These are phyloP conservation scores for Morphnarchus princeps DNA, from an alignment of 2,113 vertebrate genomes.

Conservation along the genomic window DNA sequence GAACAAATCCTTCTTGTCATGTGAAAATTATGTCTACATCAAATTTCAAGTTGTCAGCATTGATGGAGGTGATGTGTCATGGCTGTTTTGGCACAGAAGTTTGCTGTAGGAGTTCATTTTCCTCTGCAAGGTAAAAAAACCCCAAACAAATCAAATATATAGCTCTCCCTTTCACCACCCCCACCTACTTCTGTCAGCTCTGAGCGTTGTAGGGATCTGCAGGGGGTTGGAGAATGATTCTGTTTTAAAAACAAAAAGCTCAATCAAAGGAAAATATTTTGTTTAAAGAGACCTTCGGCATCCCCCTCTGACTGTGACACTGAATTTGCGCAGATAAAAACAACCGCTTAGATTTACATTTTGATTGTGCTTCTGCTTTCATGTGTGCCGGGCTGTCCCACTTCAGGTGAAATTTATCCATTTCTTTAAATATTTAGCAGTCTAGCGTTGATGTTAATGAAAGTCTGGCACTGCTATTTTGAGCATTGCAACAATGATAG, in stretches of 20 bases:
- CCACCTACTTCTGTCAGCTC: constrained; percentile 58
- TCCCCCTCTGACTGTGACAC: constrained; percentile 60
- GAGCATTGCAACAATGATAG: constrained; percentile 88
- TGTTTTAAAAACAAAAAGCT: constrained; percentile 69
- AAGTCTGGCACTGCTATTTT: constrained; percentile 87
- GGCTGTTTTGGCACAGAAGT: constrained; percentile 34
- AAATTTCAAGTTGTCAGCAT: constrained; percentile 22
- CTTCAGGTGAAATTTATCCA: constrained; percentile 82
- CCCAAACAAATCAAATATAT: constrained; percentile 57
- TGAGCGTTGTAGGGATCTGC: constrained; percentile 44
- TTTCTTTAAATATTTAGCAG: constrained; percentile 95
- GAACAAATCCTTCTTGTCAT: not conserved
- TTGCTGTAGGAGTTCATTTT: constrained; percentile 62
- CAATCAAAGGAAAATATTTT: constrained; percentile 70
- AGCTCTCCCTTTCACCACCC: constrained; percentile 53
- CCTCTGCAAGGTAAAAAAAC: constrained; percentile 47
- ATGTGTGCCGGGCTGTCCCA: constrained; percentile 67
- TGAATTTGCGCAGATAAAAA: constrained; percentile 64
- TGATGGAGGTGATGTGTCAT: constrained; percentile 26
- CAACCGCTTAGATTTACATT: constrained; percentile 70
- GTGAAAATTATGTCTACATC: constrained; percentile 4
- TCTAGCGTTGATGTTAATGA: constrained; percentile 94
- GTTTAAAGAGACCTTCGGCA: constrained; percentile 65
- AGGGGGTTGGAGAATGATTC: constrained; percentile 57
- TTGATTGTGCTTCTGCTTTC: constrained; percentile 69